Conservation (phyloP, 2,113 vertebrate species). For the Hyla sarda region DNA sequence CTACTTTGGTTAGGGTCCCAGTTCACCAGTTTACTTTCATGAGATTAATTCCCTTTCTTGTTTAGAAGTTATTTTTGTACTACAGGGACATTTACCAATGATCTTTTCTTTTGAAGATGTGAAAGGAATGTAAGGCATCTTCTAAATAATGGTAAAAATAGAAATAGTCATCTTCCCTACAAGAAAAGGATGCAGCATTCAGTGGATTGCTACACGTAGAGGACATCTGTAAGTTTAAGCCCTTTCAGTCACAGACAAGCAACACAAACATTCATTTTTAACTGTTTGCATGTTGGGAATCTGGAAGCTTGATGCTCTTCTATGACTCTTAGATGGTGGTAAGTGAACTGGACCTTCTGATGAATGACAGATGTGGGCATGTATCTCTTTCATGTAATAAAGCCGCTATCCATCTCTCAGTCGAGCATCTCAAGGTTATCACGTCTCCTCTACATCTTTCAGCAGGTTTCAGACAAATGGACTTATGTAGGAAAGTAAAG, state of each 20-base stretch:
- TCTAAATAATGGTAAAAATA: not conserved
- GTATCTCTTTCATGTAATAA: conserved; percentile 28
- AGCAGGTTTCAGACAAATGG: conserved; percentile 36
- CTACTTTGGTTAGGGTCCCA: too few species aligned
- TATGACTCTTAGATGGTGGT: not conserved
- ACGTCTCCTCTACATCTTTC: conserved; percentile 22
- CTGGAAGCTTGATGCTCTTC: not conserved
- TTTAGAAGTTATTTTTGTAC: not conserved
- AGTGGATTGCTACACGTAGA: not conserved
- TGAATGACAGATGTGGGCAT: conserved; percentile 31
- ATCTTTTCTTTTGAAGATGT: conserved; percentile 4
- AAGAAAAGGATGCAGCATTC: not conserved
- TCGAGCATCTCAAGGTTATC: conserved; percentile 40
- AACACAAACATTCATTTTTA: not conserved
- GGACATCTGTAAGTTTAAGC: not conserved
- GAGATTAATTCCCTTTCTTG: not conserved
- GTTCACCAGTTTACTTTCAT: not conserved
- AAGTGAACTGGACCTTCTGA: conserved; percentile 11
- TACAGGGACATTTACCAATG: too few species aligned
- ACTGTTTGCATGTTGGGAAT: not conserved
- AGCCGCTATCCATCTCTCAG: not conserved
- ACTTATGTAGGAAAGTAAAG: conserved; percentile 9
- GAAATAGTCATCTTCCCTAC: not conserved
- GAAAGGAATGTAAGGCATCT: not conserved
- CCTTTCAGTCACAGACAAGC: not conserved